Percentiles rank a stretch among this genome's conserved stretches.
phyloP scores from a whole-genome alignment of 2,797 vertebrate genomes.

The Chiloscyllium punctatum region DNA sequence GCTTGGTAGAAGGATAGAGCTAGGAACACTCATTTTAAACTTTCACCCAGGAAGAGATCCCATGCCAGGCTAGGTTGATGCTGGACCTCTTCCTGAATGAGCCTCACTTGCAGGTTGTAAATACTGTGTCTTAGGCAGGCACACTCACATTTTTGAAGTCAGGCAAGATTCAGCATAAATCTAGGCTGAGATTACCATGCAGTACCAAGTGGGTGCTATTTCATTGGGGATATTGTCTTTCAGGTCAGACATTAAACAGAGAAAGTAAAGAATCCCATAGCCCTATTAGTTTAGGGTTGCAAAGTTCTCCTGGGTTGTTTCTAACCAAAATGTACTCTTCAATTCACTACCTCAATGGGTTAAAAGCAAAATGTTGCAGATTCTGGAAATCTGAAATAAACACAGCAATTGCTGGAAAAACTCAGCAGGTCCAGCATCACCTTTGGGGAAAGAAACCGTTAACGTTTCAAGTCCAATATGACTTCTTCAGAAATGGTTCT shows the following conservation, averaged over 20 bases:
- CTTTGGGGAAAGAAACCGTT: no score
- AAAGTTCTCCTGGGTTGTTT: neutral
- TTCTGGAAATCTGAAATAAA: no score
- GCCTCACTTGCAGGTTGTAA: neutral
- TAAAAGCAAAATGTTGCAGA: no score
- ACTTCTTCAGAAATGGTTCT: no score
- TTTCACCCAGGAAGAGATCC: neutral
- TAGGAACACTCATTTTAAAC: neutral
- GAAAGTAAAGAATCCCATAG: neutral
- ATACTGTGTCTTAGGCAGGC: neutral
- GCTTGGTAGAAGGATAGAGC: neutral
- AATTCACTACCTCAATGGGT: neutral
- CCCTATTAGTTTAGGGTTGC: neutral
- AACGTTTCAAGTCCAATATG: no score
- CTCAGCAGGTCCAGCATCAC: no score
- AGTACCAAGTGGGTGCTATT: neutral
- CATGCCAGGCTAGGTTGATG: neutral
- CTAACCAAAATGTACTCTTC: neutral
- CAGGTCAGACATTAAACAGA: neutral
- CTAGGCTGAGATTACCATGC: no score
- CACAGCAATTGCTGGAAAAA: no score
- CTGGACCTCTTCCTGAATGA: neutral
- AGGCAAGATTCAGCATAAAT: neutral
- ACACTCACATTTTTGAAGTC: no score
- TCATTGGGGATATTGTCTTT: neutral